Base-by-base conservation (phyloP, 92 coral and sea anemone species). In the Heteractis magnifica region DNA sequence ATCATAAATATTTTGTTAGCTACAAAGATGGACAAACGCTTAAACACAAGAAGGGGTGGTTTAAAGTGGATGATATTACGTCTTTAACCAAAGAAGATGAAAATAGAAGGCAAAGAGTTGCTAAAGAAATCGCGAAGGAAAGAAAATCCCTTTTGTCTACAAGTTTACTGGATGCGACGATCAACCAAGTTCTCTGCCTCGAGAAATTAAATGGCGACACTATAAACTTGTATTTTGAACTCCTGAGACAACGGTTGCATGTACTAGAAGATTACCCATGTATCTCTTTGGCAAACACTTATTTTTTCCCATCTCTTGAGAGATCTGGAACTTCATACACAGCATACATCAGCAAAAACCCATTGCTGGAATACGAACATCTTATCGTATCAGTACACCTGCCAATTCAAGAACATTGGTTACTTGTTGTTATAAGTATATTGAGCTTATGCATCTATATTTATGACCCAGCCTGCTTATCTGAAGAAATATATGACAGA, bases 1-100 rank as follows among this genome's bases (percentile, higher is more conserved):
- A 18, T 10, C 86, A 83, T 41, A 75, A 75, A n/a, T 77, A 84
- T 44, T 14, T 49, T 3, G 72, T 84, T 50, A 14, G 56, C 13
- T 77, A 16, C 13, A 77, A 77, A 12, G 82, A 62, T 77, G 81
- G 76, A 84, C 55, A 23, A 8, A 76, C 82, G 21, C 21, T 49
- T 7, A 84, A 76, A 65, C 8, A 23, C 65, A 84, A 84, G 55
- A 76, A 56, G 12, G 65, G n/a, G 20, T 83, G 81, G 82, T 75
- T 83, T 77, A 83, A 83, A 58, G 81, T 83, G 3, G 75, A 83
- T 21, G 87, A 83, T 62, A 62, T 83, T 16, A 83, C 87, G 0
- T 83, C 87, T 8, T 49, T 83, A 64, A 76, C 87, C 64, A 83
- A 83, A 65, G 87, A 83, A 34, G 87, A 76, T 1, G 81, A 83